A percentile compares a stretch with the other conserved stretches of the same genome.
These are phyloP conservation scores for Bucorvus abyssinicus DNA, from an alignment of 2,797 vertebrate species.

Conservation along the genomic window DNA sequence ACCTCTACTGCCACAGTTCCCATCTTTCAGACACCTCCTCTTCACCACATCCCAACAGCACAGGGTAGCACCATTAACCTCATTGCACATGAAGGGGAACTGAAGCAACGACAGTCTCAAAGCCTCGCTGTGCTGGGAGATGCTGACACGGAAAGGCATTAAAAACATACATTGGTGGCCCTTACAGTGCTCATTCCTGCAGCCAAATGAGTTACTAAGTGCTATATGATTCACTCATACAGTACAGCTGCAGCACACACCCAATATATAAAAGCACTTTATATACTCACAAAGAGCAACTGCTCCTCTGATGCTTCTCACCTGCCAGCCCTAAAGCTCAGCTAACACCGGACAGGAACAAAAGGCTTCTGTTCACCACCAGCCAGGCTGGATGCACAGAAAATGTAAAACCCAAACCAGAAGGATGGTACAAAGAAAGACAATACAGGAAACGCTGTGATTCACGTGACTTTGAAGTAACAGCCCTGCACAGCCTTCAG, in stretches of 20 bases:
- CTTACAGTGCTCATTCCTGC: not conserved
- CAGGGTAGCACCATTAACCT: not conserved
- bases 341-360: not conserved
- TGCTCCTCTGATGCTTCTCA: not conserved
- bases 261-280: not conserved
- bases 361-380: not conserved
- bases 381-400: accelerated
- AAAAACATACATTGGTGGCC: not conserved
- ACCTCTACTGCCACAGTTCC: not conserved
- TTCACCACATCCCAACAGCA: accelerated
- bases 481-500: not conserved
- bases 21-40: not conserved
- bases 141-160: not conserved
- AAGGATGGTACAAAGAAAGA: not conserved
- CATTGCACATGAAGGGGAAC: not conserved
- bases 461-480: not conserved
- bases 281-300: not conserved
- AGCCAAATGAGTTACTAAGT: not conserved
- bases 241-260: not conserved
- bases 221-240: accelerated
- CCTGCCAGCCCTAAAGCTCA: not conserved
- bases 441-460: accelerated
- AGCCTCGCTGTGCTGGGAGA: not conserved
- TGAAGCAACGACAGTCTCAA: not conserved
- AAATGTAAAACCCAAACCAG: not conserved